Evolutionary conservation across 2,888 invertebrate species (phyloP), one percentile per base, ranked within the genome.

Genomic region (Platynereis dumerilii): DNA sequence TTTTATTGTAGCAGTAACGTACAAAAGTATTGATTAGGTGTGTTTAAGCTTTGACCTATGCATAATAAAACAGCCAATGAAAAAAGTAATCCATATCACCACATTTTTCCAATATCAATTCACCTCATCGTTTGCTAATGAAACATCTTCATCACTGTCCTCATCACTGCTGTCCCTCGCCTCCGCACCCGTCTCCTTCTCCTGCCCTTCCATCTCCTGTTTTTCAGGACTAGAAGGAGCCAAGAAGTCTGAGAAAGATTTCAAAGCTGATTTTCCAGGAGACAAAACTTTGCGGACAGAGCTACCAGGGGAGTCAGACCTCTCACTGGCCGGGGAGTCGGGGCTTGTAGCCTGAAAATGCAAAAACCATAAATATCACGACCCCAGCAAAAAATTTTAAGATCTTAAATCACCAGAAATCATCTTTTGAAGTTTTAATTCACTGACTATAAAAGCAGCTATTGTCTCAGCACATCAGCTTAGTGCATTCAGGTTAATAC

Each of bases 161-260:
- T 55, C n/a, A 20, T 62, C 62, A 12, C 62, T 52, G 20, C 62
- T 62, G 57, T 62, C 62, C 26, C 55, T 42, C 34, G 39, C 62
- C 22, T 62, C 61, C 17, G 53, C 20, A 26, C 55, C 55, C 10
- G 5, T 22, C 10, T 48, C 48, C 17, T 48, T n/a, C 48, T 48
- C 48, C 48, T 48, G 20, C 17, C 3, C 48, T 48, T 20, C 48
- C 7, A 10, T 48, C 20, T 48, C 48, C 22, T 48, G 20, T 22
- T 20, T 22, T 22, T 48, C 48, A 24, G 1, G 45, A 52, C 60
- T 48, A 29, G 29, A 27, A 48, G 60, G 28, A 22, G 48, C 48
- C 29, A 60, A 7, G 17, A 60, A 60, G 60, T 60, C 60, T 28
- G 52, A 52, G 52, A 28, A 60, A 12, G 29, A 48, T 29, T 27